Conservation (phyloP, 2,113 vertebrate species). For the Gnathonemus echidnorhynchus region DNA sequence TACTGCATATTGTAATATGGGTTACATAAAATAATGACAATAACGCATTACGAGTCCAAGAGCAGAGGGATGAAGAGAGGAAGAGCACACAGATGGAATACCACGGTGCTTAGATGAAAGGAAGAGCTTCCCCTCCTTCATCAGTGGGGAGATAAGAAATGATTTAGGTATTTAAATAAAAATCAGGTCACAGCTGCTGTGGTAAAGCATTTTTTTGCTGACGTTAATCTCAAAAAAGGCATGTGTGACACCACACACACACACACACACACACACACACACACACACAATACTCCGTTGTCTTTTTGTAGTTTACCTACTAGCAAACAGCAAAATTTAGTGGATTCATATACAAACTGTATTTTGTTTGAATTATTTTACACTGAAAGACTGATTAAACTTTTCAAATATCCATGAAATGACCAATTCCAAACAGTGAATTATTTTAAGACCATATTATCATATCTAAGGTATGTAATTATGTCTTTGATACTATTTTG, state of each 20-base stretch:
- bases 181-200: constrained; percentile 17
- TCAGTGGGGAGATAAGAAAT: not conserved
- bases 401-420: not conserved
- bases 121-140: not conserved
- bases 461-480: not conserved
- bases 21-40: not conserved
- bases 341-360: not conserved
- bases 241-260: not conserved
- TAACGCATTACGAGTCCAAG: not conserved
- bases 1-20: not conserved
- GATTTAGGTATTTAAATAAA: constrained; percentile 5
- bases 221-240: not conserved
- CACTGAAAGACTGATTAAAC: not conserved
- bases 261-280: not conserved
- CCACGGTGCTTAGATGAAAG: not conserved
- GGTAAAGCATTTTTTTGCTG: not conserved
- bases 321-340: not conserved
- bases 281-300: not conserved
- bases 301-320: not conserved
- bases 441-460: not conserved
- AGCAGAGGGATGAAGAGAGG: not conserved
- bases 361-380: not conserved
- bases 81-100: not conserved
- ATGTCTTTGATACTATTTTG: not conserved
- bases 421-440: not conserved